Base-by-base conservation (phyloP, 1,140 invertebrate genomes). In the Drosophila kurseongensis region DNA sequence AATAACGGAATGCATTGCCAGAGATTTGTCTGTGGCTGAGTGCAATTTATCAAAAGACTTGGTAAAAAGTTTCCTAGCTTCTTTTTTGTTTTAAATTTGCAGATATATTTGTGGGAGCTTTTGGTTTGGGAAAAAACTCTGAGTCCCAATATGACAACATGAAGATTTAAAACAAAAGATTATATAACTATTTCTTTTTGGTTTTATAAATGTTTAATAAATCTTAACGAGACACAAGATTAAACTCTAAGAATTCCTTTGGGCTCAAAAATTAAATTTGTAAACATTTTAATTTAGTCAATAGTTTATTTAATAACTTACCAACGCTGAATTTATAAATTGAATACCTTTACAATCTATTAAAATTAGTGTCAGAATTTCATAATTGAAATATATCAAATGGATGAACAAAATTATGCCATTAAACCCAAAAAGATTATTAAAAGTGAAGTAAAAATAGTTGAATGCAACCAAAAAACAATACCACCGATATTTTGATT, bases 1-100 rank as follows among this genome's bases (percentile, higher is more conserved):
- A 27, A 45, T 83, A 89, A 88, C 83, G 83, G 81, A 5, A 50
- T 57, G 23, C 48, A n/a, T 38, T 66, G 54, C 41, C 54, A 75
- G 52, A 66, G 60, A 75, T 75, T 75, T 52, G 48, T 75, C 68
- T 75, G 59, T 58, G 71, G 52, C 81, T 48, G 55, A 84, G 62
- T 84, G 80, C 52, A 75, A 58, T 73, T 78, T 78, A 77, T 61
- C 56, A 66, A 44, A 47, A 40, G 23, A 9, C 35, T 12, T 8
- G 40, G 45, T 18, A 16, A 52, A 71, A 65, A 68, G 32, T 61
- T 18, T 18, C 1, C 18, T 18, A 18, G 18, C 2, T 18, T 18
- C 18, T 18, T 18, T 18, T 18, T 18, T 18, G 18, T 18, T 82
- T 5, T 35, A 36, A 10, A n/a, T 29, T 18, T 3, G 36, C 29